Evolutionary conservation across 2,113 vertebrate genomes (phyloP).

Genomic region (Thalassoma bifasciatum): DNA sequence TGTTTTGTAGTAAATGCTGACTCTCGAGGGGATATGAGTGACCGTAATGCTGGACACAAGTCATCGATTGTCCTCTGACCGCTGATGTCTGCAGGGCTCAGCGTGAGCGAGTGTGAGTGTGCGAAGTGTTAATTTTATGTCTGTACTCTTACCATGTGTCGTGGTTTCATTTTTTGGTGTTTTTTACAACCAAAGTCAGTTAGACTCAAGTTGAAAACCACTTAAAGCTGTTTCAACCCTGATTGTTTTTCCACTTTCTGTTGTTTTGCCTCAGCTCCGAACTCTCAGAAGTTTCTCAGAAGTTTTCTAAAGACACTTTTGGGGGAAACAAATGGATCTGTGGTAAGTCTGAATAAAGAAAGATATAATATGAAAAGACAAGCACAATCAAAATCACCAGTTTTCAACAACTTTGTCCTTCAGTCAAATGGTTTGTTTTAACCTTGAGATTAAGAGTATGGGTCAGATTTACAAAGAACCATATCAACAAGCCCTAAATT

Average conservation of each 20-base stretch:
- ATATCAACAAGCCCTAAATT: too few relatives aligned
- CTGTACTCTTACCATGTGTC: neutral
- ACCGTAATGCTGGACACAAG: slow-evolving; percentile 58
- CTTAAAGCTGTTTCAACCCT: too few relatives aligned
- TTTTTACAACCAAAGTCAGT: neutral
- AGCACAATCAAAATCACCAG: too few relatives aligned
- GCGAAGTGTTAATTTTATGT: neutral
- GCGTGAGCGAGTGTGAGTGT: neutral
- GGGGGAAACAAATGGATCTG: neutral
- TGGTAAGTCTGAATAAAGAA: too few relatives aligned
- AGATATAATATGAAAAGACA: too few relatives aligned
- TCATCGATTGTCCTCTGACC: slow-evolving; percentile 49
- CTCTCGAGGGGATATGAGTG: slow-evolving; percentile 62
- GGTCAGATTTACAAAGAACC: too few relatives aligned
- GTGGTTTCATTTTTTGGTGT: neutral
- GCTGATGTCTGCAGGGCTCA: slow-evolving; percentile 5
- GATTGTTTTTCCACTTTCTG: neutral
- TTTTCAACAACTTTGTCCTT: too few relatives aligned
- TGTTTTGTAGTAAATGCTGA: slow-evolving; percentile 76
- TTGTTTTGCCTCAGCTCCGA: neutral
- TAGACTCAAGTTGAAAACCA: neutral
- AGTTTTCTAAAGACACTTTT: neutral
- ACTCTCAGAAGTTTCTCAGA: neutral
- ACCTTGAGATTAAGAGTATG: too few relatives aligned
- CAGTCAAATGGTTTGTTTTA: too few relatives aligned